Evolutionary conservation across 2,113 vertebrate genomes (phyloP), one percentile per base, ranked within the genome.

Genomic region (Spea multiplicata): DNA sequence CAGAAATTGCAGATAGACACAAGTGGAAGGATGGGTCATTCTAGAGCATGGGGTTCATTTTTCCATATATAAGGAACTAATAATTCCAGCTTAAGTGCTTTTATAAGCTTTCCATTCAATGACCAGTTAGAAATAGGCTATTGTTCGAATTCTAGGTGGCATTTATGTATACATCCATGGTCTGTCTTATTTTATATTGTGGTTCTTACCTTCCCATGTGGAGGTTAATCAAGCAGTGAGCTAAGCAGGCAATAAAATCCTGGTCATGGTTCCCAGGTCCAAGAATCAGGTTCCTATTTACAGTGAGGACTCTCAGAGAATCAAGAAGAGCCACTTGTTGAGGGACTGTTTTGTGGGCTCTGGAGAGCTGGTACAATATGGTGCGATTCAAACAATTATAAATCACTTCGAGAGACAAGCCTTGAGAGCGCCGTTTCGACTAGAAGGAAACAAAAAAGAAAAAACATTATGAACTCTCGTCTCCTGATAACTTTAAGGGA

Each of bases 311-410:
- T 49, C 97, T 88, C 61, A 99, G 88, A 0, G 96, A 94, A 78
- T 99, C 97, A 3, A 99, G 91, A 82, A 99, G 92, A 50, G 96
- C 94, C 69, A 99, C 97, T 91, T 99, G 97, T 89, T 99, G 97
- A 0, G 97, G 93, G 0, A 99, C 97, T 0, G 96, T 99, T 90
- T 98, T 99, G 88, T 99, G 97, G 0, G 97, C 93, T 71, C 97
- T 91, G 9, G 96, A 98, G 82, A 99, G 96, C 88, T 99, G 97
- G 84, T 98, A 99, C n/a, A 99, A 91, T 83, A 99, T 95, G 30
- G 97, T 98, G 78, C 97, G 94, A 83, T 99, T 99, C 87, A 99
- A 91, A 86, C 97, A 97, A 90, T 99, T 97, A 85, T 99, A 99
- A 83, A 99, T 93, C 0, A 95, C 88, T 86, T 99, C 97, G 83